A percentile compares a stretch with the other conserved stretches of the same genome.
Conservation (phyloP, 2,888 invertebrate genomes). For the Hirtodrosophila cameraria region DNA sequence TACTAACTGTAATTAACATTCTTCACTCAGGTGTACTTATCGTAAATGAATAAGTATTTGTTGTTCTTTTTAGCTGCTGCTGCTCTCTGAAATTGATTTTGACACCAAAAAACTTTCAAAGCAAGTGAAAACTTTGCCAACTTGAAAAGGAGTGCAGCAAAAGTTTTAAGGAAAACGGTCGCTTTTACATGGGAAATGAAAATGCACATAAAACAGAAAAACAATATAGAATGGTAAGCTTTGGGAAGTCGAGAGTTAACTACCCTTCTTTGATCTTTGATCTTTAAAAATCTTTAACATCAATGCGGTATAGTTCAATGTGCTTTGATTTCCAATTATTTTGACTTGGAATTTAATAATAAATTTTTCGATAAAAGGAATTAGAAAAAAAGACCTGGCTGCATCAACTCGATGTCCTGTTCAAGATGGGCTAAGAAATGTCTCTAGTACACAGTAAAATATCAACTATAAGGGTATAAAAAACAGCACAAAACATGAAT, state of each 20-base stretch:
- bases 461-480: background rate
- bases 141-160: conserved; percentile 23
- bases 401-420: too few species aligned
- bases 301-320: too few species aligned
- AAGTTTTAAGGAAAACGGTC: conserved; percentile 49
- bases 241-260: too few species aligned
- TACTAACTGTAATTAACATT: conserved; percentile 56
- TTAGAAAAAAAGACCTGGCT: too few species aligned
- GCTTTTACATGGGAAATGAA: conserved; percentile 29
- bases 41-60: conserved; percentile 25
- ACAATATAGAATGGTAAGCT: background rate
- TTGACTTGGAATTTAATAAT: too few species aligned
- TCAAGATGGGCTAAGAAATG: too few species aligned
- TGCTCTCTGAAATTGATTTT: conserved; percentile 67
- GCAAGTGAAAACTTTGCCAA: conserved; percentile 34
- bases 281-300: too few species aligned
- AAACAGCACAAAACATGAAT: conserved; percentile 61
- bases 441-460: too few species aligned
- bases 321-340: too few species aligned
- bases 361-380: too few species aligned
- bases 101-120: conserved; percentile 55
- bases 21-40: conserved; percentile 35
- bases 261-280: too few species aligned
- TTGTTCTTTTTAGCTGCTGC: conserved; percentile 19
- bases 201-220: conserved; percentile 32